Evolutionary conservation across 2,113 vertebrate species (phyloP).

Genomic region (Herpetotheres cachinnans): DNA sequence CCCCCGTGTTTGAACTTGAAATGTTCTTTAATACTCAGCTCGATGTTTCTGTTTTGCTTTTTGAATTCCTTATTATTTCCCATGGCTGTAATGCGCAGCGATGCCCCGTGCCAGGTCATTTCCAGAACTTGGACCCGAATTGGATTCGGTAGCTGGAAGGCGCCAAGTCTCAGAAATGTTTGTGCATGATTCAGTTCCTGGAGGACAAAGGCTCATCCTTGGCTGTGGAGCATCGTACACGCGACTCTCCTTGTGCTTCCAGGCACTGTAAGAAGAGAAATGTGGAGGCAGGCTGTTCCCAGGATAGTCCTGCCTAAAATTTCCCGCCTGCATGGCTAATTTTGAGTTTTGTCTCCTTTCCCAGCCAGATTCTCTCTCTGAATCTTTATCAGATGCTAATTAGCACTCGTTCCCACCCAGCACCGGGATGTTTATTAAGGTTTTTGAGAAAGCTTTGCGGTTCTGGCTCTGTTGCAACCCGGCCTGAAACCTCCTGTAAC

Average conservation of each 20-base stretch:
- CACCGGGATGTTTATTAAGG: neutral
- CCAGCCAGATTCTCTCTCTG: constrained; percentile 7
- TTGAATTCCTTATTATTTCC: constrained; percentile 26
- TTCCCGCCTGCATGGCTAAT: constrained; percentile 30
- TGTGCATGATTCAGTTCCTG: constrained; percentile 28
- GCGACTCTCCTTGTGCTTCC: constrained; percentile 7
- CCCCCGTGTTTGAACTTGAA: neutral
- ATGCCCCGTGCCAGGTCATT: neutral
- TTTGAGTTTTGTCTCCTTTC: constrained; percentile 20
- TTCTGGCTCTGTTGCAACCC: neutral
- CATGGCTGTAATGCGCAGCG: neutral
- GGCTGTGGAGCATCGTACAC: neutral
- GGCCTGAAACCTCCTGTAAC: neutral
- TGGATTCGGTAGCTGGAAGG: constrained; percentile 35
- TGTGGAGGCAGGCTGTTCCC: constrained; percentile 43
- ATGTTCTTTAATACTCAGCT: neutral
- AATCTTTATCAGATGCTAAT: constrained; percentile 54
- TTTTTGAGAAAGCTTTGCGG: neutral
- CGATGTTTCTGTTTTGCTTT: neutral
- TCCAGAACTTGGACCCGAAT: constrained; percentile 26
- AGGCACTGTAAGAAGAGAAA: constrained; percentile 47
- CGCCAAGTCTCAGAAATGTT: neutral
- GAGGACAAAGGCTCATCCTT: constrained; percentile 23
- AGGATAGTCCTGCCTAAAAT: neutral
- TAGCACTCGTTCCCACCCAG: constrained; percentile 32